Base-by-base conservation (phyloP, 2,888 invertebrate species). In the Polymixis flavicincta region DNA sequence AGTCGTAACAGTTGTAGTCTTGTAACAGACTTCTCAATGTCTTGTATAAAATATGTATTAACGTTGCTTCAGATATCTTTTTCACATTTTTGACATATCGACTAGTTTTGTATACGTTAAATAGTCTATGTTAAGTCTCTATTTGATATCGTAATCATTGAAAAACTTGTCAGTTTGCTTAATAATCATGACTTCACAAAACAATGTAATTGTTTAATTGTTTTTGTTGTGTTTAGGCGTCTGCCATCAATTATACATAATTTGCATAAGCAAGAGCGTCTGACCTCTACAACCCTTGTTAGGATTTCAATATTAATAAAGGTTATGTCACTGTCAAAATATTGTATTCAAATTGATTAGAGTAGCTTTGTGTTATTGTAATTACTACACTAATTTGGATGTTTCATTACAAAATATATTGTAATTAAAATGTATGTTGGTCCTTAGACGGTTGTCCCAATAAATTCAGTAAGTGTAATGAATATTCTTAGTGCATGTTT, bases 281-380 rank as follows among this genome's bases (percentile, higher is more conserved):
- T 81, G 82, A 76, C 79, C 79, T 71, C 54, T 45, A 17, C 32
- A 59, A 71, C 71, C 76, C 48, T 42, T 63, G 66, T 80, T 28
- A 28, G 48, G 50, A 52, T 59, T 54, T 14, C 37, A 79, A 61
- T 57, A 50, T 59, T n/a, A 74, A 76, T 48, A 63, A 54, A 55
- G 63, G 45, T 25, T 63, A 66, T 32, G 66, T 55, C 52, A 63
- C 2, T 70, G 66, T 81, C 66, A 55, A 75, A 74, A 57, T 71
- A 63, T 67, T 25, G 13, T 54, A 81, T 80, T 66, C 60, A 80
- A 80, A 79, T 80, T 57, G 50, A 60, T 52, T 22, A 45, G 13
- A 25, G 11, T 19, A 25, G 17, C 28, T 54, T 28, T 50, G 11
- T 55, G 9, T 55, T 48, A 59, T 57, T 48, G 14, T 50, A 57